A percentile compares a stretch with the other conserved stretches of the same genome.
Evolutionary conservation across 2,888 invertebrate genomes (phyloP).

Genomic region (Tricholauxania praeusta): DNA sequence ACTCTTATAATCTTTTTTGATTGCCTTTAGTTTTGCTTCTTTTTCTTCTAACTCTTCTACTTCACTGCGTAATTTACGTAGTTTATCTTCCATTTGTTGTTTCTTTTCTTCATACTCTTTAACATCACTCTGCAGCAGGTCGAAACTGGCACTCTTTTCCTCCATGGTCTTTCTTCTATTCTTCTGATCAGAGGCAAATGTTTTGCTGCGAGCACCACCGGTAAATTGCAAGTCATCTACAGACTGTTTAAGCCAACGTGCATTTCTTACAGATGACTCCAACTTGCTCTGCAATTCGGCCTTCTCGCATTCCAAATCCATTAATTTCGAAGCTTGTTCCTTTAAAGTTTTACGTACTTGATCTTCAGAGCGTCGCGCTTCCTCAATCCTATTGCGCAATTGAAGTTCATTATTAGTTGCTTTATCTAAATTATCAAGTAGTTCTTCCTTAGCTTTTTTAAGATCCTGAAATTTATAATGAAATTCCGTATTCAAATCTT

Average conservation of each 20-base stretch:
- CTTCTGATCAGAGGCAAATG: neutral
- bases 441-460: constrained; percentile 19
- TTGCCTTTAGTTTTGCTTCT: constrained; percentile 7
- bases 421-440: constrained; percentile 2
- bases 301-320: constrained; percentile 22
- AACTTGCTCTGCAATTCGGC: constrained; percentile 24
- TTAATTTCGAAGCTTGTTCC: constrained; percentile 1
- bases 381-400: constrained; percentile 16
- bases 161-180: neutral
- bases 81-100: constrained; percentile 9
- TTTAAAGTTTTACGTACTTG: constrained; percentile 10
- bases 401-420: constrained; percentile 10
- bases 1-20: constrained; percentile 9
- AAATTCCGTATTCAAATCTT: constrained; percentile 26
- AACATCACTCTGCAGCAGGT: neutral
- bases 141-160: neutral
- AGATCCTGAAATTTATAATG: constrained; percentile 30
- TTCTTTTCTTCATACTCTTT: constrained; percentile 21
- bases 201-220: neutral
- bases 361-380: constrained; percentile 13
- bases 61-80: constrained; percentile 8
- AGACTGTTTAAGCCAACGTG: constrained; percentile 16
- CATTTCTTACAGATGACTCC: constrained; percentile 12
- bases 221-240: constrained; percentile 8
- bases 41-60: constrained; percentile 8